Percentiles rank a stretch among this genome's conserved stretches.
Conservation (phyloP, 2,888 invertebrate species). For the Calephelis perditalis region DNA sequence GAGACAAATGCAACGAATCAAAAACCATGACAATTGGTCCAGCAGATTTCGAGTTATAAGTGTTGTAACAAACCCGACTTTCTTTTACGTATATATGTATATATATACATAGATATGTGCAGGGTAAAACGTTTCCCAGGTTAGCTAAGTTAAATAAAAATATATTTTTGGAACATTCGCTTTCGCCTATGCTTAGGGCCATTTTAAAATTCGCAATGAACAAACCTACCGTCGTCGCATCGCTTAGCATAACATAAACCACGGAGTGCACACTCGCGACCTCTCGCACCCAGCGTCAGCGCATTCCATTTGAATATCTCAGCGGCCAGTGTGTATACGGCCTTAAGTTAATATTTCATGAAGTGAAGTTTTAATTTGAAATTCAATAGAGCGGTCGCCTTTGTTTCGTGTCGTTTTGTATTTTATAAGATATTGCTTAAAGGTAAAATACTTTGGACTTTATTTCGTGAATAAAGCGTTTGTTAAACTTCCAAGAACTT, state of each 20-base stretch:
- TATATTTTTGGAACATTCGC: constrained; percentile 23
- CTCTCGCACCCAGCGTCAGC: constrained; percentile 48
- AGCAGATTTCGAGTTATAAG: too few relatives aligned
- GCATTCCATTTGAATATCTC: constrained; percentile 56
- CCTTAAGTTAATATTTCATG: constrained; percentile 68
- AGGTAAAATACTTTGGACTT: constrained; percentile 21
- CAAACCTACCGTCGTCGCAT: constrained; percentile 39
- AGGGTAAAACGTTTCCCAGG: too few relatives aligned
- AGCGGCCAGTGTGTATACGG: constrained; percentile 35
- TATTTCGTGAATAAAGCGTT: constrained; percentile 16
- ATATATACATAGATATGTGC: too few relatives aligned
- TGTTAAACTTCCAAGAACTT: neutral
- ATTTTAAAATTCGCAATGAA: constrained; percentile 37
- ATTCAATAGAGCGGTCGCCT: constrained; percentile 41
- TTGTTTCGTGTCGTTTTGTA: constrained; percentile 27
- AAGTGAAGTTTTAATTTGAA: constrained; percentile 57
- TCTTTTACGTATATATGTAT: too few relatives aligned
- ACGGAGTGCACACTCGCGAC: constrained; percentile 47
- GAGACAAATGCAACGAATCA: too few relatives aligned
- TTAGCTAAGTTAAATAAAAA: neutral
- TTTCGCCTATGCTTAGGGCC: constrained; percentile 28
- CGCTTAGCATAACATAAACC: constrained; percentile 55
- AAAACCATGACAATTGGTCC: too few relatives aligned
- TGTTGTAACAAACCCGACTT: too few relatives aligned
- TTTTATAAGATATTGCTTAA: constrained; percentile 22